A percentile compares a stretch with the other conserved stretches of the same genome.
Conservation (phyloP, 37 sponge, comb jelly and placozoan species). For the Oopsacas minuta region DNA sequence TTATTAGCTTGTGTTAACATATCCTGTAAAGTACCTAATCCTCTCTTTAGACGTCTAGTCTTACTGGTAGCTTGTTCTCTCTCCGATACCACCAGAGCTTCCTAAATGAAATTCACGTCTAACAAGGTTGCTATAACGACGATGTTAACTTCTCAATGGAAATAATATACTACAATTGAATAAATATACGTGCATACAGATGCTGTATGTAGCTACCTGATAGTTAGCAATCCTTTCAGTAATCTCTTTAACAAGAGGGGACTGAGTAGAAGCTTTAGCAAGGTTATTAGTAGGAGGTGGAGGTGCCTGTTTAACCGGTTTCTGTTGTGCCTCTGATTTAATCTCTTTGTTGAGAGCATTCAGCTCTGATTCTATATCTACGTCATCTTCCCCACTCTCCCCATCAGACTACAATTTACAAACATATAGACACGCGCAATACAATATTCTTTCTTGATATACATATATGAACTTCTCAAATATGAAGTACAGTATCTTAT, state of each 20-base stretch:
- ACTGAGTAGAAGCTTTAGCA: not conserved
- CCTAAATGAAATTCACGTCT: too few species aligned
- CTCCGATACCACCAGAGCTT: conserved; percentile 37
- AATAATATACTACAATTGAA: too few species aligned
- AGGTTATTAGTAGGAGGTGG: not conserved
- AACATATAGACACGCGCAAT: too few species aligned
- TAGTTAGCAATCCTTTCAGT: not conserved
- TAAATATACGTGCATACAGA: too few species aligned
- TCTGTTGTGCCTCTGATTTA: not conserved
- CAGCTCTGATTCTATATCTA: not conserved
- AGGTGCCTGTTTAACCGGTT: not conserved
- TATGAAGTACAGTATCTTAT: not conserved
- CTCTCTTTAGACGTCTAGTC: conserved; percentile 46
- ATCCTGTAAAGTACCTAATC: conserved; percentile 29
- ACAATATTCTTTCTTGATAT: too few species aligned
- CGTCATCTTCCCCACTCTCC: not conserved
- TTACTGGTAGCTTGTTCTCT: conserved; percentile 37
- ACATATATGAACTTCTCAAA: too few species aligned
- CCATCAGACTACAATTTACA: conserved; percentile 13
- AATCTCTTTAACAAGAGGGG: not conserved
- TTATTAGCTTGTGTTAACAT: conserved; percentile 15
- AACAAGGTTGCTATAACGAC: too few species aligned
- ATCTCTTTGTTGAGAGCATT: not conserved
- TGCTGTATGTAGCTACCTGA: not conserved
- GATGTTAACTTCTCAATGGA: too few species aligned